Conservation (phyloP, 2,797 vertebrate species). For the Mormyrops boulengeri region DNA sequence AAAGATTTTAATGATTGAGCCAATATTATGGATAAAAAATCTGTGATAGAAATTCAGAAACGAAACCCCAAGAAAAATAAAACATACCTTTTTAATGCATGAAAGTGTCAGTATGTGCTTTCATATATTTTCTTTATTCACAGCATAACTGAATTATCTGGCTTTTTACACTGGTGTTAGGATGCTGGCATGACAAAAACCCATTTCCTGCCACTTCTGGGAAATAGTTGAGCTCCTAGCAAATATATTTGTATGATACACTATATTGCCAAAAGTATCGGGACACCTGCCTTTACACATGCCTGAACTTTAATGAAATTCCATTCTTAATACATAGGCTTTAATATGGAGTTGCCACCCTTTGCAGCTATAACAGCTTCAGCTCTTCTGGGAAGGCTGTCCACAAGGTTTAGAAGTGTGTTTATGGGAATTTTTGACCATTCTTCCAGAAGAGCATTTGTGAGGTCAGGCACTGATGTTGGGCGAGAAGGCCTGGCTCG, state of each 20-base stretch:
- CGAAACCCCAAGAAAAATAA: background rate
- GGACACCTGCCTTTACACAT: background rate
- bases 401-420: background rate
- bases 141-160: background rate
- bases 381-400: too few relatives aligned
- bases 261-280: background rate
- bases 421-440: background rate
- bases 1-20: background rate
- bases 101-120: background rate
- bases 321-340: background rate
- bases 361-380: too few relatives aligned
- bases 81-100: background rate
- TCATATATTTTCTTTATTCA: background rate
- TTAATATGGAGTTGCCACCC: too few relatives aligned
- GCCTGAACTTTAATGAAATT: background rate
- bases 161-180: background rate
- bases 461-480: background rate
- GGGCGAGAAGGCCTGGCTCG: background rate
- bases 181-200: background rate
- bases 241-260: background rate
- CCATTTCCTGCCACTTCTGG: background rate
- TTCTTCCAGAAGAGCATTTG: background rate
- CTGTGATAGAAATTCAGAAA: background rate
- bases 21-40: background rate
- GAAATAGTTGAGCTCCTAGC: background rate